Evolutionary conservation across 2,113 vertebrate genomes (phyloP).

Genomic region (Mystacornis crossleyi): DNA sequence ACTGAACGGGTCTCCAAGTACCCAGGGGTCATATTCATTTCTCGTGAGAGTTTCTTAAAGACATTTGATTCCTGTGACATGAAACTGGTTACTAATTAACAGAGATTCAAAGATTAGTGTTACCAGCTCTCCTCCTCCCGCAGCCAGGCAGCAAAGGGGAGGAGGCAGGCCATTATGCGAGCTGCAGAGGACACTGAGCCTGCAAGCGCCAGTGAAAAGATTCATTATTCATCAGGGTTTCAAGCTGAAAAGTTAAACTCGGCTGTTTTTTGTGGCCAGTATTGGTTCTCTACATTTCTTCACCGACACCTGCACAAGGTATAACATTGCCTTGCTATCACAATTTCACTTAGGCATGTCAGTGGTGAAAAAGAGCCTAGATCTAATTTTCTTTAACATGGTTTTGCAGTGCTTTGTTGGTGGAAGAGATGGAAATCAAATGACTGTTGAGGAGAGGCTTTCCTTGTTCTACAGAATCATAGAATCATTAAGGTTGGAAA

Average conservation of each 20-base stretch:
- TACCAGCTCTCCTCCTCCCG: neutral
- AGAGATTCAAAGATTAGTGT: conserved; percentile 13
- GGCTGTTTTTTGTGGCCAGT: neutral
- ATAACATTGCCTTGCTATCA: neutral
- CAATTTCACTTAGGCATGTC: neutral
- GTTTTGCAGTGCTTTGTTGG: neutral
- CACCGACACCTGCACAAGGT: neutral
- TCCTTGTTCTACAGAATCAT: neutral
- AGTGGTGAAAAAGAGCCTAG: neutral
- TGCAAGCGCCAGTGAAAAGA: neutral
- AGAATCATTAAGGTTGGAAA: neutral
- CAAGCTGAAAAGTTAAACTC: neutral
- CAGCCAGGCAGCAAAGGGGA: neutral
- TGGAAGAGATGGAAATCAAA: neutral
- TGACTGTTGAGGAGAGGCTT: neutral
- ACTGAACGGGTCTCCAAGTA: neutral
- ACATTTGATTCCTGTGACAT: neutral
- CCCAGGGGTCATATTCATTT: neutral
- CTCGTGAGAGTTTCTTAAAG: conserved; percentile 11
- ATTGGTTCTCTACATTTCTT: neutral
- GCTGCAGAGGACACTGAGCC: neutral
- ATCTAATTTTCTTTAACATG: neutral
- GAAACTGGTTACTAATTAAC: conserved; percentile 63
- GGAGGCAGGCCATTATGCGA: neutral
- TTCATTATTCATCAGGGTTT: neutral